Conservation (phyloP, 2,797 vertebrate genomes). For the Coilia nasus region DNA sequence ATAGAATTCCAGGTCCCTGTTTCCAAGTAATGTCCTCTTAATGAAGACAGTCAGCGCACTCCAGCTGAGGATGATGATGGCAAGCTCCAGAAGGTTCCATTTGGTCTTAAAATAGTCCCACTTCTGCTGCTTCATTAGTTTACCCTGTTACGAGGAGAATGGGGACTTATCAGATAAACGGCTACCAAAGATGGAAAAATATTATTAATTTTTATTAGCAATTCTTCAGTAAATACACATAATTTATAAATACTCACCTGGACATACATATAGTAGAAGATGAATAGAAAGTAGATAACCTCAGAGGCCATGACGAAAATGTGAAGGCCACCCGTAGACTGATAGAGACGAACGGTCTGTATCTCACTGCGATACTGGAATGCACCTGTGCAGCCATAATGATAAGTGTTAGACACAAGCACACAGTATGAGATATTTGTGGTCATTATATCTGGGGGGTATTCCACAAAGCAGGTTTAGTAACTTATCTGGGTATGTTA, state of each 20-base stretch:
- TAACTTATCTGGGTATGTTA: too few relatives aligned
- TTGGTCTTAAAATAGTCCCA: constrained; percentile 88
- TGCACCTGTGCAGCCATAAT: constrained; percentile 72
- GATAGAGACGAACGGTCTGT: constrained; percentile 88
- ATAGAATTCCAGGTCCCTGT: constrained; percentile 83
- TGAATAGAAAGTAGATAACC: constrained; percentile 88
- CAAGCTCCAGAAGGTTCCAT: constrained; percentile 88
- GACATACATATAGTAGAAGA: constrained; percentile 89
- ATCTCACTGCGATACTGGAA: constrained; percentile 84
- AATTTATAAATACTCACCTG: constrained; percentile 77
- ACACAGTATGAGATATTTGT: background rate
- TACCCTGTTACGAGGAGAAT: constrained; percentile 75
- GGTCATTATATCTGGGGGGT: background rate
- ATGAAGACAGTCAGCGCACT: constrained; percentile 87
- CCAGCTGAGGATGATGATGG: constrained; percentile 91
- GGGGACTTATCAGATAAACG: constrained; percentile 22
- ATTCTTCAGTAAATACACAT: background rate
- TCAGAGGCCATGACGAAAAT: constrained; percentile 90
- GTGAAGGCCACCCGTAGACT: constrained; percentile 84
- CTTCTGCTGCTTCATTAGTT: constrained; percentile 81
- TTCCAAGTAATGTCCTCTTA: constrained; percentile 85
- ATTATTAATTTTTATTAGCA: background rate
- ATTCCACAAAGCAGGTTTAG: too few relatives aligned
- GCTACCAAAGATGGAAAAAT: background rate
- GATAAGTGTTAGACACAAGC: background rate